Percentiles rank a stretch among this genome's conserved stretches.
phyloP scores from a whole-genome alignment of 2,888 invertebrate species.

The Trachelus iudaicus region DNA sequence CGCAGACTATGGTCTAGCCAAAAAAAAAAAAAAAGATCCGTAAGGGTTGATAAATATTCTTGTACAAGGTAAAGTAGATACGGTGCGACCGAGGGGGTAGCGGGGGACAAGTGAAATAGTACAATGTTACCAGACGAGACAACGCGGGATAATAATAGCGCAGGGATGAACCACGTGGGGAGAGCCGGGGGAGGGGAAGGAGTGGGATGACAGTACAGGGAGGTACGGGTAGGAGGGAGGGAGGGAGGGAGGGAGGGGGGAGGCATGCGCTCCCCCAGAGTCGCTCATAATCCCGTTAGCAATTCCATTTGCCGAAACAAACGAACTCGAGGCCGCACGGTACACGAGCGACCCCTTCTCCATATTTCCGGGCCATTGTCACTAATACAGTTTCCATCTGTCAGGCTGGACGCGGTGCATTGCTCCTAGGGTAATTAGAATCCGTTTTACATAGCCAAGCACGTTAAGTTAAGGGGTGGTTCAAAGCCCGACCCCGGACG shows the following conservation, averaged over 20 bases:
- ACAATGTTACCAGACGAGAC: neutral
- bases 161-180: neutral
- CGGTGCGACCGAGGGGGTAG: neutral
- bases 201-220: neutral
- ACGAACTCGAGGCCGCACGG: conserved; percentile 42
- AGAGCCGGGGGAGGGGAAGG: too few relatives aligned
- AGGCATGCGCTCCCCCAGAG: neutral
- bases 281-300: conserved; percentile 48
- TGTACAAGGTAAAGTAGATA: neutral
- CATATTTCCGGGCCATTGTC: conserved; percentile 39
- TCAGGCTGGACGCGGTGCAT: conserved; percentile 14
- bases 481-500: neutral
- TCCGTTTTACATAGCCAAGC: neutral
- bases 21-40: neutral
- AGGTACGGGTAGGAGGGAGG: too few relatives aligned
- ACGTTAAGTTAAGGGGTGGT: neutral
- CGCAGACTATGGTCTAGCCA: neutral
- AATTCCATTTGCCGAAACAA: conserved; percentile 49
- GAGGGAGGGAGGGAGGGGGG: neutral
- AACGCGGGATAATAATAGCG: neutral
- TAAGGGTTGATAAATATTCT: neutral
- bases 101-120: neutral
- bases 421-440: neutral
- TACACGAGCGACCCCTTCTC: conserved; percentile 21
- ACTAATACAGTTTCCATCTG: conserved; percentile 34